Evolutionary conservation across 2,797 vertebrate genomes (phyloP).

Genomic region (Malurus leucopterus): DNA sequence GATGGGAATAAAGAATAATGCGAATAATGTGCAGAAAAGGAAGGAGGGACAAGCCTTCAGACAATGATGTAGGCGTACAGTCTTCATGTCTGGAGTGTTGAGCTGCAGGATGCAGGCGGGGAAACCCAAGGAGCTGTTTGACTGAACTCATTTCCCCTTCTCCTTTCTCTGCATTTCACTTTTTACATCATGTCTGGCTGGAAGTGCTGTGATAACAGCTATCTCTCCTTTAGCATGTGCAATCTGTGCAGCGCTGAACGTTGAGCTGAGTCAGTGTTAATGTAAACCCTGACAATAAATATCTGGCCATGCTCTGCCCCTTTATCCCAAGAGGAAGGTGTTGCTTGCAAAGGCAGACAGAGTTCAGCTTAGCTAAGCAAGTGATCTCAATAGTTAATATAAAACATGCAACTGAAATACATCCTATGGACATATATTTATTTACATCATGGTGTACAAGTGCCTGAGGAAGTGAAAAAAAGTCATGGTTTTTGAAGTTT

Average conservation of each 20-base stretch:
- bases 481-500: not conserved
- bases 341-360: not conserved
- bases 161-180: not conserved
- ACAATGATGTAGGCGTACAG: rapidly evolving
- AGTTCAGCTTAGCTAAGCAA: not conserved
- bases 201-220: not conserved
- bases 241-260: rapidly evolving
- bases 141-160: not conserved
- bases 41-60: not conserved
- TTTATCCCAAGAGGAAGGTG: not conserved
- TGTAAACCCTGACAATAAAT: rapidly evolving
- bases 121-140: not conserved
- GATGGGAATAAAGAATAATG: not conserved
- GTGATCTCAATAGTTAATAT: not conserved
- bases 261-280: not conserved
- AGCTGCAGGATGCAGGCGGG: not conserved
- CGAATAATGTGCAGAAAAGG: not conserved
- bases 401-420: not conserved
- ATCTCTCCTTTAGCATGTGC: not conserved
- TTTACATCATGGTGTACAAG: not conserved
- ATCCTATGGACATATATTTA: not conserved
- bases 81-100: not conserved
- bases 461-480: not conserved
- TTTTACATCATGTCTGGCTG: slow-evolving; percentile 14
- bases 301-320: not conserved